Evolutionary conservation across 2,888 invertebrate species (phyloP).

Genomic region (Zaprionus obscuricornis): DNA sequence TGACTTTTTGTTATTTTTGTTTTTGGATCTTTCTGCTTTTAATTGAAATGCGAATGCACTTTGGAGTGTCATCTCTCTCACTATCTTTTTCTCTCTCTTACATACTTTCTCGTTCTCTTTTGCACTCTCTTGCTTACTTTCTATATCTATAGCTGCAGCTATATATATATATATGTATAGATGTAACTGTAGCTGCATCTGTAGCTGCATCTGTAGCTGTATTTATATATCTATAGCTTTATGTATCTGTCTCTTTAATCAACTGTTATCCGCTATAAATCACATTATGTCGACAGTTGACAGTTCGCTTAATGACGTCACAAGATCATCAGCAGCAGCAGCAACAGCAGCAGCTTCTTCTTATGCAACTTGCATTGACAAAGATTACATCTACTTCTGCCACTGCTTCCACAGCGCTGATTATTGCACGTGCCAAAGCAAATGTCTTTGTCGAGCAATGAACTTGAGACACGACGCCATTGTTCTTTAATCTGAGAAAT

Average conservation of each 20-base stretch:
- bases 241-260: constrained; percentile 40
- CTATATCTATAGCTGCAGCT: no score
- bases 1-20: constrained; percentile 34
- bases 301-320: constrained; percentile 61
- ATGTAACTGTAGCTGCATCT: constrained; percentile 4
- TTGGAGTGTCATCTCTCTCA: constrained; percentile 57
- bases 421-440: constrained; percentile 48
- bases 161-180: constrained; percentile 3
- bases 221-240: no score
- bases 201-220: constrained; percentile 8
- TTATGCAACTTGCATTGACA: constrained; percentile 57
- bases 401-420: constrained; percentile 3
- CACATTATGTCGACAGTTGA: constrained; percentile 42
- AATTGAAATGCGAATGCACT: constrained; percentile 80
- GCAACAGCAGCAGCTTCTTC: no score
- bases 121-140: no score
- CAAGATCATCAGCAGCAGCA: background rate
- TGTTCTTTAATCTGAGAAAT: constrained; percentile 2
- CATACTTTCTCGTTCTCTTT: no score
- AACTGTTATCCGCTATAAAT: constrained; percentile 51
- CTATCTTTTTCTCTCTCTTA: no score
- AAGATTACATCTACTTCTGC: constrained; percentile 6
- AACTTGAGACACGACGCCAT: constrained; percentile 57
- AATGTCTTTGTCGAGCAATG: constrained; percentile 50
- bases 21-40: constrained; percentile 59